Evolutionary conservation across 2,797 vertebrate species (phyloP), one percentile per base, ranked within the genome.

Genomic region (Prionace glauca): DNA sequence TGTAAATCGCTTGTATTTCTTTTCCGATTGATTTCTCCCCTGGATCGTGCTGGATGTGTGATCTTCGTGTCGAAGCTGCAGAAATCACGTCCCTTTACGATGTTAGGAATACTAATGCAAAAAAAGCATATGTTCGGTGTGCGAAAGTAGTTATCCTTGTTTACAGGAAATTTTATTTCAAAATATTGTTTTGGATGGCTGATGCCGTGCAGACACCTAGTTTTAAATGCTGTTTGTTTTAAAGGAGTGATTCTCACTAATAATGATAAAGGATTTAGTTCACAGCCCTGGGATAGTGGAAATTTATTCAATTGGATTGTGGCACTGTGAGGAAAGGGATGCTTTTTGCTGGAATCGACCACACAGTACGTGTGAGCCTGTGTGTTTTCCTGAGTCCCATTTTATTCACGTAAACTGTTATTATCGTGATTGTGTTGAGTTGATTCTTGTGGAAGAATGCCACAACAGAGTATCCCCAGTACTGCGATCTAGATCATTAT

Each of bases 81-180:
- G 65, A 41, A 36, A 92, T 69, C 90, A 92, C 65, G 90, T 69
- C 10, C 65, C 18, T 69, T 92, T 9, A 22, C 18, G n/a, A 69
- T 69, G 65, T 12, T 67, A 11, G 90, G 90, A 92, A 92, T 92
- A 92, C 90, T 92, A 92, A 92, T 92, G 62, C 62, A 24, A 67
- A 67, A 24, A 67, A 67, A 69, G 18, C 62, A 69, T 65, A 69
- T 69, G 60, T 65, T 91, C 32, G 60, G 26, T n/a, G 18, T 32
- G 60, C 60, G n/a, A 67, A 91, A 67, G 10, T 90, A 12, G n/a
- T 24, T 67, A 84, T 41, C 65, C 62, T 24, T 36, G 41, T 92
- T 69, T 36, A 36, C 36, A 9, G 62, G 45, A 20, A 20, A 41
- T 81, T 81, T 81, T 41, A 84, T 45, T 22, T 84, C 24, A 20